Evolutionary conservation across 2,888 invertebrate genomes (phyloP).

Genomic region (Eristalinus sepulchralis): DNA sequence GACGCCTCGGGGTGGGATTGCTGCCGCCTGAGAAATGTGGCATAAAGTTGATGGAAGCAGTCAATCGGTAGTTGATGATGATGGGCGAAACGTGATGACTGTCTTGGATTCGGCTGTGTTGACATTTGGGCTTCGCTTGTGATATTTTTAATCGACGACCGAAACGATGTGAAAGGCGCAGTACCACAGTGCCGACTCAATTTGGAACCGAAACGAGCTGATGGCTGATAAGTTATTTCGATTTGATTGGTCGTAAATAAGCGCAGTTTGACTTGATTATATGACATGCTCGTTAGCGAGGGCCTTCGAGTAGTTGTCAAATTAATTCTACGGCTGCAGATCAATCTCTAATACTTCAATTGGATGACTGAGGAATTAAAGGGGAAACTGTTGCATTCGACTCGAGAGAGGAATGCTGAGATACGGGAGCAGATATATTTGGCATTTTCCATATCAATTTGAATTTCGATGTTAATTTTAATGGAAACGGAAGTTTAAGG

Average conservation of each 20-base stretch:
- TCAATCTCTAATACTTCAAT: too few species aligned
- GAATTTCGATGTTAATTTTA: too few species aligned
- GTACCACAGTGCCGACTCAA: neutral
- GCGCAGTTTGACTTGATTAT: neutral
- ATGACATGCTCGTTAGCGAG: neutral
- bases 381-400: too few species aligned
- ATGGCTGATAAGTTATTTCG: neutral
- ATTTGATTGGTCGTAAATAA: neutral
- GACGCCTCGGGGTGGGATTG: conserved; percentile 37
- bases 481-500: too few species aligned
- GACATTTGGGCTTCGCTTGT: conserved; percentile 39
- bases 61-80: conserved; percentile 57
- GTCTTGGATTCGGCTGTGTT: conserved; percentile 32
- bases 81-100: conserved; percentile 59
- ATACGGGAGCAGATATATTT: too few species aligned
- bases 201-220: neutral
- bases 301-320: neutral
- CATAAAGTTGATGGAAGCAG: conserved; percentile 61
- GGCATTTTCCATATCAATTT: too few species aligned
- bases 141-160: neutral
- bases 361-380: too few species aligned
- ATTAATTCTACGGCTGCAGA: too few species aligned
- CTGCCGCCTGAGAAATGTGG: conserved; percentile 46
- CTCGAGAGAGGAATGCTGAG: too few species aligned
- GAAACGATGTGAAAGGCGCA: conserved; percentile 49